Percentiles rank a stretch among this genome's conserved stretches.
Evolutionary conservation across 2,888 invertebrate genomes (phyloP).

Genomic region (Norana najaformis): DNA sequence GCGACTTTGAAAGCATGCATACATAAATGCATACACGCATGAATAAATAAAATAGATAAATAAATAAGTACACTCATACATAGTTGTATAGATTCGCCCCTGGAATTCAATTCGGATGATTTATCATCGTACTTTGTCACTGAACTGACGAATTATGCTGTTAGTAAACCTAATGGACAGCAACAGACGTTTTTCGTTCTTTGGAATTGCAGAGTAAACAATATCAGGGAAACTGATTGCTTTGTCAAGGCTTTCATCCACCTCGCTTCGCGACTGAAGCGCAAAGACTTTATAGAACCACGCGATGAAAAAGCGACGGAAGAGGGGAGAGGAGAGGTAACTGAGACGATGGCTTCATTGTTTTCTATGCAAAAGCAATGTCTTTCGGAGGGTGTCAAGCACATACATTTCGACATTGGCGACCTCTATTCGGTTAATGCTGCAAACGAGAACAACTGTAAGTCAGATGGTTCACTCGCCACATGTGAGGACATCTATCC

Average conservation of each 20-base stretch:
- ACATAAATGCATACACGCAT: too few relatives aligned
- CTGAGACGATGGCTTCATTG: neutral
- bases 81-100: too few relatives aligned
- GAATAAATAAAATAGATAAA: too few relatives aligned
- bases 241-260: neutral
- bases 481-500: slow-evolving; percentile 8
- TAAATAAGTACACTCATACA: too few relatives aligned
- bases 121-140: too few relatives aligned
- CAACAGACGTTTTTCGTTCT: too few relatives aligned
- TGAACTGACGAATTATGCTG: too few relatives aligned
- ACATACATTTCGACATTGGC: neutral
- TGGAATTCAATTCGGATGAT: too few relatives aligned
- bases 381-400: neutral
- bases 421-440: neutral
- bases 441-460: neutral
- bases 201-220: neutral
- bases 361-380: neutral
- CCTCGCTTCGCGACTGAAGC: neutral
- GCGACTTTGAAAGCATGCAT: too few relatives aligned
- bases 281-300: neutral
- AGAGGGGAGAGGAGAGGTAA: neutral
- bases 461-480: neutral
- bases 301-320: neutral
- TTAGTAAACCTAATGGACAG: too few relatives aligned
- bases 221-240: slow-evolving; percentile 17